Percentiles rank a stretch among this genome's conserved stretches.
Evolutionary conservation across 2,113 vertebrate species (phyloP).

Genomic region (Phaethornis superciliosus): DNA sequence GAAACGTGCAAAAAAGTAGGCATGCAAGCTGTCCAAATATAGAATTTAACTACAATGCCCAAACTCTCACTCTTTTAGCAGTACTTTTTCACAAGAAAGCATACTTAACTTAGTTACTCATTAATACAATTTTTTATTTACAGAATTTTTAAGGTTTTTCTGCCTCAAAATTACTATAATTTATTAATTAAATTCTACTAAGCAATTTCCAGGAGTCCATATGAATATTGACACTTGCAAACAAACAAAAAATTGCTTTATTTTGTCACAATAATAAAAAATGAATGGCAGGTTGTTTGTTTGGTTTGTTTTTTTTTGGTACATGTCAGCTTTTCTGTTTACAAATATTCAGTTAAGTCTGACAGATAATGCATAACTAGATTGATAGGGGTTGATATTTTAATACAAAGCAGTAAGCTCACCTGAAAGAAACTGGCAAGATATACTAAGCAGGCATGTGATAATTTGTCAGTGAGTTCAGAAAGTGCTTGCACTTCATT

Average conservation of each 20-base stretch:
- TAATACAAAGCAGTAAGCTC: not conserved
- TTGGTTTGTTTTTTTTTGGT: not conserved
- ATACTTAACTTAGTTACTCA: not conserved
- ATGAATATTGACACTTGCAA: not conserved
- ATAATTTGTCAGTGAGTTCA: not conserved
- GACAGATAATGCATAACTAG: not conserved
- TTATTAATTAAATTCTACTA: not conserved
- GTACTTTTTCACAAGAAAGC: not conserved
- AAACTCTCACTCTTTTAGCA: not conserved
- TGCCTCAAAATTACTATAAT: not conserved
- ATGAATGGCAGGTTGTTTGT: not conserved
- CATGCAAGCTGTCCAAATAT: not conserved
- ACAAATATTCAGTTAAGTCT: not conserved
- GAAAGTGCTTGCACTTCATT: not conserved
- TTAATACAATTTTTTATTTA: not conserved
- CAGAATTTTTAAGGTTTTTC: not conserved
- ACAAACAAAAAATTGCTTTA: not conserved
- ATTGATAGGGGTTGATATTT: not conserved
- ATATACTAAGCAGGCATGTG: not conserved
- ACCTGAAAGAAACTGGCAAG: not conserved
- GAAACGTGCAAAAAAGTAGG: not conserved
- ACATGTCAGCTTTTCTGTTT: not conserved
- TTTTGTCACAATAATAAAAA: slow-evolving; percentile 8
- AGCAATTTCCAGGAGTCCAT: not conserved
- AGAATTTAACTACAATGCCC: not conserved